Conservation (phyloP, 2,888 invertebrate genomes). For the Erebia aethiops region DNA sequence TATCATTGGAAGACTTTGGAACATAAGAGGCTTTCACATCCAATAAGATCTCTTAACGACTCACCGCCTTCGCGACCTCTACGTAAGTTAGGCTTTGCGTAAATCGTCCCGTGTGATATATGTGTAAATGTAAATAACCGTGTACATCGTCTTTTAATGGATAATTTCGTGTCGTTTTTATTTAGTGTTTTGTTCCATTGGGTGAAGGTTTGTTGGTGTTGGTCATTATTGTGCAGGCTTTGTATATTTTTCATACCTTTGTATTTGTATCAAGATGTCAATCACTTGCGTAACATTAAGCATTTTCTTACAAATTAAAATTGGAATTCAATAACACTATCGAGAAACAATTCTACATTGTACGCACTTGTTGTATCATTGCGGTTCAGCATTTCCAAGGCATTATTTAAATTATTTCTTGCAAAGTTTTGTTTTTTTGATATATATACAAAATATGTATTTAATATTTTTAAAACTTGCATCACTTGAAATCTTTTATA, state of each 20-base stretch:
- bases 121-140: conserved; percentile 62
- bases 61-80: conserved; percentile 62
- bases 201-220: conserved; percentile 38
- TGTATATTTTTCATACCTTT: conserved; percentile 19
- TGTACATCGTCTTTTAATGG: conserved; percentile 44
- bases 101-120: conserved; percentile 50
- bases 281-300: conserved; percentile 8
- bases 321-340: neutral
- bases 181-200: conserved; percentile 36
- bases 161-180: conserved; percentile 36
- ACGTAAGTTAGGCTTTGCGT: conserved; percentile 74
- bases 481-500: neutral
- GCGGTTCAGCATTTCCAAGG: neutral
- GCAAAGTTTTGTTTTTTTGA: neutral
- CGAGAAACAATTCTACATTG: neutral
- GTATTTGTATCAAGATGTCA: neutral
- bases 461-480: neutral
- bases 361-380: neutral
- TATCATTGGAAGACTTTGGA: conserved; percentile 76
- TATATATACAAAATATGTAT: neutral
- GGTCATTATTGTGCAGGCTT: conserved; percentile 29
- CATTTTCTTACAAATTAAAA: neutral
- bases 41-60: conserved; percentile 70
- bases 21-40: conserved; percentile 75
- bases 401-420: neutral